These are phyloP conservation scores for Leptopilina boulardi DNA, from an alignment of 1,140 invertebrate genomes.

Conservation along the genomic window DNA sequence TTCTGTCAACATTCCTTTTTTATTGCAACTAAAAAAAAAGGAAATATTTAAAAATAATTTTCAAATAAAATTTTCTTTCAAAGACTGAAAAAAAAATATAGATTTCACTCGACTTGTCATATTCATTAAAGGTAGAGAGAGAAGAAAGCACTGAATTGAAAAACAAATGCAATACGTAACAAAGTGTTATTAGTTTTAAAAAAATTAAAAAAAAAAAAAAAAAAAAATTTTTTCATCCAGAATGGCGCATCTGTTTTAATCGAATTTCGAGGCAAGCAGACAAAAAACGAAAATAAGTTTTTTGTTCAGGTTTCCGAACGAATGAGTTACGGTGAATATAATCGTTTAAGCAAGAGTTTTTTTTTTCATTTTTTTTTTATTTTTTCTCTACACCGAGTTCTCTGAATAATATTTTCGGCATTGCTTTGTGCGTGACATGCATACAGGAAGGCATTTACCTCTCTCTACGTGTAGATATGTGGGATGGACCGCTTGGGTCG, in stretches of 20 bases:
- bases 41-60: too few species aligned
- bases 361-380: too few species aligned
- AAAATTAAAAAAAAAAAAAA: background rate
- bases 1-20: too few species aligned
- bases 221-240: background rate
- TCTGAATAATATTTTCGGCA: conserved; percentile 12
- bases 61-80: too few species aligned
- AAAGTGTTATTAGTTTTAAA: background rate
- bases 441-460: conserved; percentile 17
- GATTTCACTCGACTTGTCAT: background rate
- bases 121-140: background rate
- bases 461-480: conserved; percentile 33
- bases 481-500: conserved; percentile 14
- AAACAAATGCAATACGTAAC: background rate
- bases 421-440: conserved; percentile 9
- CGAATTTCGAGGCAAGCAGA: conserved; percentile 1
- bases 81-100: background rate
- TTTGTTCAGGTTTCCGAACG: conserved; percentile 21
- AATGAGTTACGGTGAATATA: conserved; percentile 22
- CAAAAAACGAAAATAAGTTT: conserved; percentile 28
- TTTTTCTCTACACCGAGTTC: background rate
- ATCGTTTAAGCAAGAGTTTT: conserved; percentile 6
- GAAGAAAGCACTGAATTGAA: conserved; percentile 4
- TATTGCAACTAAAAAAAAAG: too few species aligned
- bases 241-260: conserved; percentile 3